phyloP scores from a whole-genome alignment of 2,797 vertebrate genomes.

The Pantherophis alleghaniensis region DNA sequence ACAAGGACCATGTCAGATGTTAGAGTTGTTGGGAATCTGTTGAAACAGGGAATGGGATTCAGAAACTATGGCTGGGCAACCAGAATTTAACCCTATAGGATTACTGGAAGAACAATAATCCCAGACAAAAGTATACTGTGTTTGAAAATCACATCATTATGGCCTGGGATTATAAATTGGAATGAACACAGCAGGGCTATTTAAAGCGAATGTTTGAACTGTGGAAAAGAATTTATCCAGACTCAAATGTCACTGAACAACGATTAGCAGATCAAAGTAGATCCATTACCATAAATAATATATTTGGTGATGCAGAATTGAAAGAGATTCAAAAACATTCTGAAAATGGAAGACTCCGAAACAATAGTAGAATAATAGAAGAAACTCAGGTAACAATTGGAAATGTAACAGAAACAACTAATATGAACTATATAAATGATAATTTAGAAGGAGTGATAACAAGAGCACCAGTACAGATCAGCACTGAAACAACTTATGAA shows the following conservation, averaged over 20 bases:
- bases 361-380: not conserved
- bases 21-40: not conserved
- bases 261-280: not conserved
- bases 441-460: not conserved
- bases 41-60: not conserved
- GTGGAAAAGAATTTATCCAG: not conserved
- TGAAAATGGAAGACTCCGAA: not conserved
- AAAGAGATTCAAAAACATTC: not conserved
- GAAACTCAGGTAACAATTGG: not conserved
- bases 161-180: not conserved
- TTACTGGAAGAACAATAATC: not conserved
- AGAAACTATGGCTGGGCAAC: not conserved
- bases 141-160: not conserved
- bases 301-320: not conserved
- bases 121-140: not conserved
- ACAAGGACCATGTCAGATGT: not conserved
- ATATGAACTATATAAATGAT: not conserved
- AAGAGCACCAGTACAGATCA: not conserved
- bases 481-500: not conserved
- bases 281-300: not conserved
- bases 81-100: not conserved
- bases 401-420: not conserved
- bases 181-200: not conserved
- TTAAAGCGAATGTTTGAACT: not conserved
- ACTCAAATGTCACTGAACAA: not conserved